These are phyloP conservation scores for Acanthosepion esculentum DNA, from an alignment of 2,888 invertebrate genomes.

Conservation along the genomic window DNA sequence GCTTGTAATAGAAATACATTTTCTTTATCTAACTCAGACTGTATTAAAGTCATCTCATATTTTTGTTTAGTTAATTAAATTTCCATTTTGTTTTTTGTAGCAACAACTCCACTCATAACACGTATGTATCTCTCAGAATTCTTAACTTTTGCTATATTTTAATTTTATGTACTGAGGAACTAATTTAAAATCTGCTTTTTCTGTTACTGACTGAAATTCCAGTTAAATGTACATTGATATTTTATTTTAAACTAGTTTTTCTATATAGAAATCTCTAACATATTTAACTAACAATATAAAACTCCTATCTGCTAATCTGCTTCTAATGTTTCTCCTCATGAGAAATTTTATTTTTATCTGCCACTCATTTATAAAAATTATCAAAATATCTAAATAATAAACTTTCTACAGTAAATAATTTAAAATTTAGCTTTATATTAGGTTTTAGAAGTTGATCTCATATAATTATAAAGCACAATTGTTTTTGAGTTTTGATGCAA, in stretches of 20 bases:
- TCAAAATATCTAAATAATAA: not conserved
- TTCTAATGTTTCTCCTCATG: not conserved
- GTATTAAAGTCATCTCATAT: not conserved
- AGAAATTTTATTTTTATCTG: not conserved
- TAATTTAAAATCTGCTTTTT: too few species aligned
- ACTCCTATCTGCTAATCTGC: too few species aligned
- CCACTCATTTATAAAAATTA: not conserved
- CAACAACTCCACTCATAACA: not conserved
- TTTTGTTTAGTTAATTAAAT: not conserved
- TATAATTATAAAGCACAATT: not conserved
- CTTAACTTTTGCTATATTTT: not conserved
- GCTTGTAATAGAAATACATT: not conserved
- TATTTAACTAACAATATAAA: too few species aligned
- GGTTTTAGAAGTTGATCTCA: too few species aligned
- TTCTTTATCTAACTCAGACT: not conserved
- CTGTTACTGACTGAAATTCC: too few species aligned
- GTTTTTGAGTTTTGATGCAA: not conserved
- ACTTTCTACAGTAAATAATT: not conserved
- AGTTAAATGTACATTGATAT: too few species aligned
- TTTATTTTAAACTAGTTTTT: too few species aligned
- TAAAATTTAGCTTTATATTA: not conserved
- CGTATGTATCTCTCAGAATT: not conserved
- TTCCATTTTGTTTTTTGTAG: not conserved
- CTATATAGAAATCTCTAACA: too few species aligned
- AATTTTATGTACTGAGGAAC: too few species aligned